These are phyloP conservation scores for Balaeniceps rex DNA, from an alignment of 2,113 vertebrate species.

Conservation along the genomic window DNA sequence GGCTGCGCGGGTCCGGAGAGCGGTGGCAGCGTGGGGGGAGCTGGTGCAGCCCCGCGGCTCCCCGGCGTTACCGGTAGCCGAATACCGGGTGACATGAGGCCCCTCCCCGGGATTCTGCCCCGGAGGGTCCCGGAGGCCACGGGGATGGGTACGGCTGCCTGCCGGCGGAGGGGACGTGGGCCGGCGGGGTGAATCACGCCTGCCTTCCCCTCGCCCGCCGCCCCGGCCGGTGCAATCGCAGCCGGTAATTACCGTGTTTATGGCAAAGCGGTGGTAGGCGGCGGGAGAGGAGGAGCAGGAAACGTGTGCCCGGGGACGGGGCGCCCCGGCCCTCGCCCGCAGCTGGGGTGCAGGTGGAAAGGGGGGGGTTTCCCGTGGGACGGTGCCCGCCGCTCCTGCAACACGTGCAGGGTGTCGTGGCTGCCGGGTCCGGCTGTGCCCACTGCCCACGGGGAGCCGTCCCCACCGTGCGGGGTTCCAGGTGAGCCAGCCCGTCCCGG, in stretches of 20 bases:
- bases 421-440: not conserved
- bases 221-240: not conserved
- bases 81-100: not conserved
- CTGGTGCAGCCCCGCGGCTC: not conserved
- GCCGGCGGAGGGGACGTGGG: not conserved
- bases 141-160: not conserved
- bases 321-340: not conserved
- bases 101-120: not conserved
- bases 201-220: not conserved
- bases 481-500: not conserved
- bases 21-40: not conserved
- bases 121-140: not conserved
- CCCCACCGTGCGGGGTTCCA: not conserved
- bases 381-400: not conserved
- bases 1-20: not conserved
- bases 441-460: not conserved
- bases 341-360: not conserved
- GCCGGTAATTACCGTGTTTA: slow-evolving; percentile 56
- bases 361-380: not conserved
- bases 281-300: slow-evolving; percentile 23
- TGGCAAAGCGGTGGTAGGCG: slow-evolving; percentile 12
- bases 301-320: not conserved
- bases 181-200: slow-evolving; percentile 23
- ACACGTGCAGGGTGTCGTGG: accelerated
- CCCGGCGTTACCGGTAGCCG: not conserved